A percentile compares a stretch with the other conserved stretches of the same genome.
Evolutionary conservation across 2,888 invertebrate genomes (phyloP).

Genomic region (Mythimna pallens): DNA sequence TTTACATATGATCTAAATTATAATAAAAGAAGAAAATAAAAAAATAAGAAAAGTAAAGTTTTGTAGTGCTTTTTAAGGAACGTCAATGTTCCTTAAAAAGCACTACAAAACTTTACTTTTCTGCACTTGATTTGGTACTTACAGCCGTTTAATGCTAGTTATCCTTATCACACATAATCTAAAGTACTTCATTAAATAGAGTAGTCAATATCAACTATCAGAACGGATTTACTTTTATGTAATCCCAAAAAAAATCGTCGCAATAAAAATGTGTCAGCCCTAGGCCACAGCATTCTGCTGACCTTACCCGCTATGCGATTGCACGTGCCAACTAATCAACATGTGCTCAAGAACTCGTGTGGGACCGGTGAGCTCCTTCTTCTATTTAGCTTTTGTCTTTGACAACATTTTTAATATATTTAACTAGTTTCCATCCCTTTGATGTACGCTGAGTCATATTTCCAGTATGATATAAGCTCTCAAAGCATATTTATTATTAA

Average conservation of each 20-base stretch:
- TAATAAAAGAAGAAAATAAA: too few relatives aligned
- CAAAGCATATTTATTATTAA: constrained; percentile 32
- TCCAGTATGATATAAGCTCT: constrained; percentile 15
- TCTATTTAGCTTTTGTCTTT: constrained; percentile 53
- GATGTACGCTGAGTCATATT: constrained; percentile 31
- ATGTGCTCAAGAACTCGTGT: constrained; percentile 66
- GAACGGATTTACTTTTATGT: background rate
- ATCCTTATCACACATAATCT: background rate
- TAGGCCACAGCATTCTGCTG: constrained; percentile 60
- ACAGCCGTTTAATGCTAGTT: background rate
- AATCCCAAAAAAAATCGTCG: background rate
- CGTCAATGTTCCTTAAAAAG: background rate
- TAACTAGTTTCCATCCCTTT: constrained; percentile 50
- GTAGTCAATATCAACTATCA: background rate
- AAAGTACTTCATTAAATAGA: background rate
- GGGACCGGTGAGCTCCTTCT: constrained; percentile 51
- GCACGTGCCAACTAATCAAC: constrained; percentile 71
- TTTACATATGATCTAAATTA: background rate
- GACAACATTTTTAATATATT: constrained; percentile 59
- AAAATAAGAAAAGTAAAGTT: too few relatives aligned
- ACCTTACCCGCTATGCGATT: constrained; percentile 68
- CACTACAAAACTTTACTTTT: background rate
- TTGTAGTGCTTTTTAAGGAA: too few relatives aligned
- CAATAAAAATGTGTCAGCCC: constrained; percentile 22
- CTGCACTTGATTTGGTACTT: background rate